Conservation (phyloP, 1,140 invertebrate species). For the Lucilia sericata region DNA sequence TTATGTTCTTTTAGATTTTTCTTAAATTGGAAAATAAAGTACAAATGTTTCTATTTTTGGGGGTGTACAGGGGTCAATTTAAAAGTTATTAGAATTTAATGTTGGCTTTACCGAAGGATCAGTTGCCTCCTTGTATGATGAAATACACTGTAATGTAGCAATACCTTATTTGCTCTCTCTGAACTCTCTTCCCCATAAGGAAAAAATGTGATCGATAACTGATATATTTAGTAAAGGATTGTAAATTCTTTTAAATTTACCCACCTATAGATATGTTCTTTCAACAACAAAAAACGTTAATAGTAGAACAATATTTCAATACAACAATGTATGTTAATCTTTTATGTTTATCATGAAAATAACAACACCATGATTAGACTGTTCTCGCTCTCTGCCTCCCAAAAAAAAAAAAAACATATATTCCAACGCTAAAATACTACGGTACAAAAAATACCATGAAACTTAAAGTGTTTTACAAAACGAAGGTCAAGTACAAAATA, state of each 20-base stretch:
- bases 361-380: neutral
- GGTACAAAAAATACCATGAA: slow-evolving; percentile 5
- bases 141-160: too few species aligned
- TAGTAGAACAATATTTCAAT: neutral
- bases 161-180: too few species aligned
- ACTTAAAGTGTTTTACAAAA: slow-evolving; percentile 22
- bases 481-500: slow-evolving; percentile 8
- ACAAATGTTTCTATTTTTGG: too few species aligned
- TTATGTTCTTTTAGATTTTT: neutral
- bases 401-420: neutral
- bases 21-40: neutral
- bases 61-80: too few species aligned
- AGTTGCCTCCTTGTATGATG: too few species aligned
- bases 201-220: too few species aligned
- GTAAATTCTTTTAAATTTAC: neutral
- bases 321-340: neutral
- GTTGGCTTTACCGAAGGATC: too few species aligned
- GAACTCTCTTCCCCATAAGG: too few species aligned
- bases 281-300: neutral
- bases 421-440: neutral
- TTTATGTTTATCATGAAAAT: neutral
- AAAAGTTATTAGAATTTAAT: too few species aligned
- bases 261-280: neutral
- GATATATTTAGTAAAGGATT: too few species aligned
- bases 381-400: neutral